Evolutionary conservation across 2,888 invertebrate genomes (phyloP).

Genomic region (Phrixothrix hirtus): DNA sequence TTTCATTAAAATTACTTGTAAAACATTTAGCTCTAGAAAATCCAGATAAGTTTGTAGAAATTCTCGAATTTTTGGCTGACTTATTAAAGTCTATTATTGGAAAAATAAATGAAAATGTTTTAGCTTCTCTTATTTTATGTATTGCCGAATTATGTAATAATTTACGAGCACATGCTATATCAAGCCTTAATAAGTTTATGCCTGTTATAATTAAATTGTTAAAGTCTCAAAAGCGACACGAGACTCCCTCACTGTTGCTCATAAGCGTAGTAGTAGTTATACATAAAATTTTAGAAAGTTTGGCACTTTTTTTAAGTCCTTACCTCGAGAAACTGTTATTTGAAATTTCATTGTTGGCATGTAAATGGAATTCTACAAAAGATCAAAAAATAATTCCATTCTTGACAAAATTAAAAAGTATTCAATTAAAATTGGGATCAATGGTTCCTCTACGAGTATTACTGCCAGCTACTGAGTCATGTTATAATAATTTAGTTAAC

Average conservation of each 20-base stretch:
- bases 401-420: conserved; percentile 62
- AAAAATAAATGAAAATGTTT: conserved; percentile 61
- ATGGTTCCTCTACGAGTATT: conserved; percentile 75
- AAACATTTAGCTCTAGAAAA: conserved; percentile 69
- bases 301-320: conserved; percentile 83
- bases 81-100: conserved; percentile 61
- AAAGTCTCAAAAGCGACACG: conserved; percentile 63
- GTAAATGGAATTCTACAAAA: conserved; percentile 56
- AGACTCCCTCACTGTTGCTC: conserved; percentile 65
- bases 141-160: conserved; percentile 78
- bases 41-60: conserved; percentile 70
- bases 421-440: conserved; percentile 69
- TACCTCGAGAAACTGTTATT: conserved; percentile 75
- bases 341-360: conserved; percentile 64
- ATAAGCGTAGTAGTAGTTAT: conserved; percentile 77
- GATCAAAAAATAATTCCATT: conserved; percentile 60
- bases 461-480: conserved; percentile 71
- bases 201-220: conserved; percentile 72
- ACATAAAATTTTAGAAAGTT: conserved; percentile 78
- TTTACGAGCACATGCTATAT: conserved; percentile 75
- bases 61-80: conserved; percentile 69
- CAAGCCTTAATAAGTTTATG: conserved; percentile 77
- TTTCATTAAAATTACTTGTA: conserved; percentile 82
- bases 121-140: conserved; percentile 75
- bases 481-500: conserved; percentile 65